phyloP scores from a whole-genome alignment of 2,888 invertebrate genomes.

The Erynnis tages region DNA sequence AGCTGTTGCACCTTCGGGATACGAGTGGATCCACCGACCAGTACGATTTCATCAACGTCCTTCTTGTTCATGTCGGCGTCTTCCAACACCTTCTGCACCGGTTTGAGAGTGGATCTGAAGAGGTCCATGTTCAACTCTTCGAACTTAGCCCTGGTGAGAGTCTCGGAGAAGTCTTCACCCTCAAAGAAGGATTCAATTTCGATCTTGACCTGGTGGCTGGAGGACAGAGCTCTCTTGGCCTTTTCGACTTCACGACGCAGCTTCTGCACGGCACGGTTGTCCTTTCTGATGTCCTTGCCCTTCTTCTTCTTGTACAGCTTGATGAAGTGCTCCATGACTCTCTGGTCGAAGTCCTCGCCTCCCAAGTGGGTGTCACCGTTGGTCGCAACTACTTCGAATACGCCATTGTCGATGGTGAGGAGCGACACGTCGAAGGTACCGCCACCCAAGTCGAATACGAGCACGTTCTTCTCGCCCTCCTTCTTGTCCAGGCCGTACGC shows the following conservation, averaged over 20 bases:
- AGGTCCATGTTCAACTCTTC: constrained; percentile 98
- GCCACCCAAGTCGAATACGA: constrained; percentile 99
- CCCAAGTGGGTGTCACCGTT: constrained; percentile 99
- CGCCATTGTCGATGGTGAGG: constrained; percentile 98
- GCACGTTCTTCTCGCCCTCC: constrained; percentile 98
- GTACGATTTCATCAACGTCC: constrained; percentile 98
- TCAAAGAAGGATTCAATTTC: constrained; percentile 99
- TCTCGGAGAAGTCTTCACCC: constrained; percentile 99
- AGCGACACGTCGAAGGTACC: constrained; percentile 99
- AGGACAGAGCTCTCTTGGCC: constrained; percentile 97
- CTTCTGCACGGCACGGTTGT: constrained; percentile 97
- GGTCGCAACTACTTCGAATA: constrained; percentile 96
- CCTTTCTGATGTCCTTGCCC: constrained; percentile 97
- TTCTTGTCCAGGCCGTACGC: constrained; percentile 98
- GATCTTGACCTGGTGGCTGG: constrained; percentile 97
- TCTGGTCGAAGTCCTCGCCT: constrained; percentile 99
- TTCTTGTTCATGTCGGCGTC: constrained; percentile 99
- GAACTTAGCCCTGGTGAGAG: constrained; percentile 98
- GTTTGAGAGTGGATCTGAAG: constrained; percentile 95
- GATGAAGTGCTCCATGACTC: constrained; percentile 99
- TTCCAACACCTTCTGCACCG: constrained; percentile 96
- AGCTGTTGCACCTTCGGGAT: constrained; percentile 98
- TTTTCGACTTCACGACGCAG: constrained; percentile 98
- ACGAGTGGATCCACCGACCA: constrained; percentile 99
- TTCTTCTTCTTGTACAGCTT: constrained; percentile 99